Evolutionary conservation across 2,888 invertebrate species (phyloP).

Genomic region (Yponomeuta sedellus): DNA sequence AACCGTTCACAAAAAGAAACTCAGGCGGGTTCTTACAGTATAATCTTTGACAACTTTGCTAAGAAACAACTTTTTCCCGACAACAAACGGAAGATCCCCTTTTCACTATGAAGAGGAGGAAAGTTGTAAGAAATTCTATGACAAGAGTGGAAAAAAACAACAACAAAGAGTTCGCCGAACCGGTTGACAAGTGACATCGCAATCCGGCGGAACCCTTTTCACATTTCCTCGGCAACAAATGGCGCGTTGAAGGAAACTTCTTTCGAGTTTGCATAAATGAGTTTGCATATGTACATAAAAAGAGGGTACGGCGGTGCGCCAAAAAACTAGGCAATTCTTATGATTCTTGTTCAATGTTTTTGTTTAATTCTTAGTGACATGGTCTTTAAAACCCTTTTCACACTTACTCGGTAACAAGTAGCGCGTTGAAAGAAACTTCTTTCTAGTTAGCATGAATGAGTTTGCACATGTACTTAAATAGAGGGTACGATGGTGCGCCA

Average conservation of each 20-base stretch:
- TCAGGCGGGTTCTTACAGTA: not conserved
- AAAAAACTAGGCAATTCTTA: not conserved
- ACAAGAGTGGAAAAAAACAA: constrained; percentile 7
- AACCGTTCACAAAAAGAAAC: not conserved
- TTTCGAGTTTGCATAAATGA: constrained; percentile 33
- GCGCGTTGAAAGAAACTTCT: constrained; percentile 40
- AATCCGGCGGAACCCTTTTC: constrained; percentile 57
- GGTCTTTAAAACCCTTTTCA: constrained; percentile 60
- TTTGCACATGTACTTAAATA: constrained; percentile 14
- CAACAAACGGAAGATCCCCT: not conserved
- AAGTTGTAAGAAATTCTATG: constrained; percentile 2
- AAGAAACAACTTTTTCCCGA: not conserved
- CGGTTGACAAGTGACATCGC: constrained; percentile 51
- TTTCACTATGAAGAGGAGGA: not conserved
- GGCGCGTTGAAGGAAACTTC: constrained; percentile 41
- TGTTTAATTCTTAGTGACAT: too few relatives aligned
- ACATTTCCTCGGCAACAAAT: constrained; percentile 45
- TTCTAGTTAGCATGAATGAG: constrained; percentile 31
- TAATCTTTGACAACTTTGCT: not conserved
- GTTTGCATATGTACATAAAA: constrained; percentile 16
- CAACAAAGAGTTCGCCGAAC: constrained; percentile 27
- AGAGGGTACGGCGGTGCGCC: not conserved
- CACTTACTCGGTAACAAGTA: constrained; percentile 46
- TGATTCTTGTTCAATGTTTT: too few relatives aligned
- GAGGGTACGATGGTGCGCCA: not conserved